Conservation (phyloP, 2,888 invertebrate species). For the Sturmia bella region DNA sequence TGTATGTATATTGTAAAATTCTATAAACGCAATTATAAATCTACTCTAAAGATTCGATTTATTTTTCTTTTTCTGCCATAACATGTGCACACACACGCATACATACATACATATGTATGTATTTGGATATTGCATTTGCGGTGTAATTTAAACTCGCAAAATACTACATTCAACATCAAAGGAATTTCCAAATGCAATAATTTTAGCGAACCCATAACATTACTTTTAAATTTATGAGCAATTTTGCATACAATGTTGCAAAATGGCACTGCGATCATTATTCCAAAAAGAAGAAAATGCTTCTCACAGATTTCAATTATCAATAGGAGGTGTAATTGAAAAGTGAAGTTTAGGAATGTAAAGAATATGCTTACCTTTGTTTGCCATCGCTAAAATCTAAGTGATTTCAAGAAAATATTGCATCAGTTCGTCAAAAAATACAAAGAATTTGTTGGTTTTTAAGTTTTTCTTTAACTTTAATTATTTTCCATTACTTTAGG, state of each 20-base stretch:
- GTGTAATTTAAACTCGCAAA: not conserved
- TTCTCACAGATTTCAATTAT: slow-evolving; percentile 39
- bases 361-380: not conserved
- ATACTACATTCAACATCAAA: slow-evolving; percentile 49
- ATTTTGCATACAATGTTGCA: slow-evolving; percentile 63
- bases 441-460: too few relatives aligned
- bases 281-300: slow-evolving; percentile 32
- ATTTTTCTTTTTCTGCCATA: too few relatives aligned
- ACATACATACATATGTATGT: too few relatives aligned
- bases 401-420: too few relatives aligned
- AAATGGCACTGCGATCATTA: slow-evolving; percentile 39
- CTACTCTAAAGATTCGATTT: too few relatives aligned
- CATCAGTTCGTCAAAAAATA: too few relatives aligned
- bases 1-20: too few relatives aligned
- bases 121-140: too few relatives aligned
- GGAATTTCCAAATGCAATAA: slow-evolving; percentile 46
- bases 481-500: too few relatives aligned
- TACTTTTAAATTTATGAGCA: slow-evolving; percentile 63
- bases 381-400: too few relatives aligned
- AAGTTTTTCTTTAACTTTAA: too few relatives aligned
- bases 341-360: not conserved
- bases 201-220: slow-evolving; percentile 61
- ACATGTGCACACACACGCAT: not conserved
- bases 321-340: slow-evolving; percentile 14
- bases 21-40: too few relatives aligned